Evolutionary conservation across 2,797 vertebrate genomes (phyloP).

Genomic region (Thalassophryne amazonica): DNA sequence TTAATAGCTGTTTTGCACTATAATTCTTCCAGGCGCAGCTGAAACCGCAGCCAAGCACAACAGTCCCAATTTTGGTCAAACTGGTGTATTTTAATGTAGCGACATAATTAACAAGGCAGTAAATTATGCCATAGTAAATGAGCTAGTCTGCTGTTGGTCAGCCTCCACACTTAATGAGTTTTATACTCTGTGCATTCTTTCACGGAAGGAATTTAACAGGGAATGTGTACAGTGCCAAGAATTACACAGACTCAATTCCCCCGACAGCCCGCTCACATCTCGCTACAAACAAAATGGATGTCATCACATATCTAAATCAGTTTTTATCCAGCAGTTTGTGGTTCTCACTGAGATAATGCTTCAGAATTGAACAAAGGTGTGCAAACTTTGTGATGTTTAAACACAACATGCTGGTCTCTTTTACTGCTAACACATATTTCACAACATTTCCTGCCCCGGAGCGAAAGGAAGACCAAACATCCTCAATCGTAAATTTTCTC

Average conservation of each 20-base stretch:
- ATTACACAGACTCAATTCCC: constrained; percentile 30
- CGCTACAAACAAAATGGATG: too few relatives aligned
- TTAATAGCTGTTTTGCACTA: constrained; percentile 14
- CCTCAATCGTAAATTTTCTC: constrained; percentile 72
- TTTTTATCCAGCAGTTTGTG: constrained; percentile 5
- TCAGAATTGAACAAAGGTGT: not conserved
- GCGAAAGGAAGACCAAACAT: constrained; percentile 71
- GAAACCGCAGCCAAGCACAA: constrained; percentile 24
- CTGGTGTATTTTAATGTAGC: constrained; percentile 35
- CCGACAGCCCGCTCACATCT: constrained; percentile 4
- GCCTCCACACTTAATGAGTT: constrained; percentile 43
- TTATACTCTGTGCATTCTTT: constrained; percentile 56
- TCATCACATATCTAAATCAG: constrained; percentile 6
- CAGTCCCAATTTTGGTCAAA: constrained; percentile 50
- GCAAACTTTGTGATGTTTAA: constrained; percentile 51
- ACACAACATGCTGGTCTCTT: constrained; percentile 58
- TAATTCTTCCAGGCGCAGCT: constrained; percentile 31
- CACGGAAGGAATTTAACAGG: constrained; percentile 57
- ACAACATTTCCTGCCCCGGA: constrained; percentile 69
- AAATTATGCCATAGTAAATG: constrained; percentile 52
- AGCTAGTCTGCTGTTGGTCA: constrained; percentile 48
- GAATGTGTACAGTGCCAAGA: constrained; percentile 40
- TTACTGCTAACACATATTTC: constrained; percentile 77
- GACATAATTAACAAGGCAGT: constrained; percentile 53
- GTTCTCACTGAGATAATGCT: too few relatives aligned